These are phyloP conservation scores for Leptobrachium ailaonicum DNA, from an alignment of 2,113 vertebrate species.

Conservation along the genomic window DNA sequence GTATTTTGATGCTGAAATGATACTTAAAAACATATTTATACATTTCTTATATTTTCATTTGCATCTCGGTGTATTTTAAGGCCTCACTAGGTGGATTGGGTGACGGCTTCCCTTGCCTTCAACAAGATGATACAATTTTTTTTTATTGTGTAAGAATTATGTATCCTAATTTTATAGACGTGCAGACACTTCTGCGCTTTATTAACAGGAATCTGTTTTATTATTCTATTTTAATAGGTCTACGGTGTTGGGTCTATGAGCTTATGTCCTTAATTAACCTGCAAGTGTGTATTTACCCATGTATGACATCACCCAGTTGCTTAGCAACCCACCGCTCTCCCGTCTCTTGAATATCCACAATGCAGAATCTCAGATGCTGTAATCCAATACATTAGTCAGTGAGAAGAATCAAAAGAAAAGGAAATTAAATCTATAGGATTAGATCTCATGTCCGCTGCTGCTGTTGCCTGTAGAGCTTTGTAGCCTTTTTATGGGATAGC, in stretches of 20 bases:
- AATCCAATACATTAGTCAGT: slow-evolving; percentile 13
- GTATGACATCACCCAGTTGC: slow-evolving; percentile 17
- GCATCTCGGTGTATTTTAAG: no score
- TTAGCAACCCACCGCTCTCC: slow-evolving; percentile 7
- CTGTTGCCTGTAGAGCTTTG: not conserved
- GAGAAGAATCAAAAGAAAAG: not conserved
- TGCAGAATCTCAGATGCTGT: slow-evolving; percentile 14
- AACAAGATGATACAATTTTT: no score
- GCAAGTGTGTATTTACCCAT: slow-evolving; percentile 1
- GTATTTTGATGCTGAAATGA: no score
- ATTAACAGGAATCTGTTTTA: not conserved
- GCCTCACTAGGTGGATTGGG: no score
- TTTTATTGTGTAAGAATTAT: no score
- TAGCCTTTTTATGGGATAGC: no score
- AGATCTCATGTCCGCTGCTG: not conserved
- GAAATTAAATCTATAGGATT: slow-evolving; percentile 10
- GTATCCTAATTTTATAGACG: not conserved
- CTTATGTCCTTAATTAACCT: slow-evolving; percentile 28
- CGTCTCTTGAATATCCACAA: slow-evolving; percentile 20
- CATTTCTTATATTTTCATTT: no score
- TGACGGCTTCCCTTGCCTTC: no score
- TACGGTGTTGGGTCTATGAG: not conserved
- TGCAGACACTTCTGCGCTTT: not conserved
- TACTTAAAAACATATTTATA: no score
- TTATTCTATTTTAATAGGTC: not conserved